Evolutionary conservation across 2,888 invertebrate genomes (phyloP), one percentile per base, ranked within the genome.

Genomic region (Marasmarcha lunaedactyla): DNA sequence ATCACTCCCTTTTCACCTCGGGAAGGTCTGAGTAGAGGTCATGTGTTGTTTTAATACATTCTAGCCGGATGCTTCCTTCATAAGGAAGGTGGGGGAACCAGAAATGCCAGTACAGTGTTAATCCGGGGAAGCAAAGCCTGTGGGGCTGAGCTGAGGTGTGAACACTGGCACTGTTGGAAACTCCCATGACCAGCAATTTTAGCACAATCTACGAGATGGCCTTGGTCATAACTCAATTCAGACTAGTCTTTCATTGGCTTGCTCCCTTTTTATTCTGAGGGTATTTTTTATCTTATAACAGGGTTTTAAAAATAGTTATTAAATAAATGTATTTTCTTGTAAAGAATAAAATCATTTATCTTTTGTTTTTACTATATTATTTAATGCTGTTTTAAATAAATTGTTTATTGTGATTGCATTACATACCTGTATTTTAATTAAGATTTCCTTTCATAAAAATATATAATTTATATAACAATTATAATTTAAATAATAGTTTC

Each of bases 1-100:
- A 86, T 87, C 86, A 77, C 81, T 67, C 58, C 51, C 38, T 57
- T 20, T 5, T 54, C 71, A 85, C 87, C 88, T 81, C 90, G 91
- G 91, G 91, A 91, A 91, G 91, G 91, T 91, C 90, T 91, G 91
- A 90, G 91, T 70, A 74, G 85, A 85, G 88, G 87, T 86, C 42
- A 56, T 65, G 70, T 73, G 68, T 65, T 55, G 12, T 55, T 41
- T 42, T 50, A 51, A 54, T 59, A 90, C 86, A 84, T 87, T 87
- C 90, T 86, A 91, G 90, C 84, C 77, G 90, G 89, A 86, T 85
- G 87, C 86, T 86, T 76, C 84, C 85, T 77, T 69, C 76, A 85
- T 61, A 76, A 84, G 85, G 86, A 86, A 86, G 87, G 64, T 79
- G 79, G 84, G 88, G 86, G 90, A 88, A 91, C 90, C 90, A 91